These are phyloP conservation scores for Zaprionus nigranus DNA, from an alignment of 1,140 invertebrate species.

Conservation along the genomic window DNA sequence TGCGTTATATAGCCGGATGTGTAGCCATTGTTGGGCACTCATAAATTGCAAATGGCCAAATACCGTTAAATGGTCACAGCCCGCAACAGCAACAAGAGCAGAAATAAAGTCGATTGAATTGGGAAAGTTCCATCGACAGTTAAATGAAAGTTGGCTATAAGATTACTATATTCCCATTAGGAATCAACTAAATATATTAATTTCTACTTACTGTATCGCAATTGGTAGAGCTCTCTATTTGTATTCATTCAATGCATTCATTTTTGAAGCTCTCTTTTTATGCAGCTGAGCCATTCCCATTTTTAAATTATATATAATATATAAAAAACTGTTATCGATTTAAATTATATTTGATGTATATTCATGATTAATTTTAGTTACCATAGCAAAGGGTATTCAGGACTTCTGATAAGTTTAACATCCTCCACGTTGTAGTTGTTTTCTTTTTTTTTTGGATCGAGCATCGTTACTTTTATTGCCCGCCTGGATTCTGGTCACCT, in stretches of 20 bases:
- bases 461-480: constrained; percentile 65
- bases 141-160: neutral
- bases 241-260: too few species aligned
- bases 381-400: neutral
- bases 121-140: constrained; percentile 16
- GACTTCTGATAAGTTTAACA: neutral
- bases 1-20: constrained; percentile 44
- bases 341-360: too few species aligned
- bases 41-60: constrained; percentile 79
- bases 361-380: too few species aligned
- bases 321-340: too few species aligned
- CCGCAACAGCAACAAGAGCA: constrained; percentile 48
- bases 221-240: too few species aligned
- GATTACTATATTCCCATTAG: neutral
- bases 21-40: constrained; percentile 57
- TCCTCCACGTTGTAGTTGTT: constrained; percentile 22
- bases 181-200: too few species aligned
- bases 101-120: constrained; percentile 15
- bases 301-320: too few species aligned
- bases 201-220: too few species aligned
- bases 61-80: constrained; percentile 72
- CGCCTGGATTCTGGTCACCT: constrained; percentile 9
- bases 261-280: too few species aligned
- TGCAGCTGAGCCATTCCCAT: too few species aligned
- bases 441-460: constrained; percentile 30